Base-by-base conservation (phyloP, 2,113 vertebrate genomes). In the Nymphicus hollandicus region DNA sequence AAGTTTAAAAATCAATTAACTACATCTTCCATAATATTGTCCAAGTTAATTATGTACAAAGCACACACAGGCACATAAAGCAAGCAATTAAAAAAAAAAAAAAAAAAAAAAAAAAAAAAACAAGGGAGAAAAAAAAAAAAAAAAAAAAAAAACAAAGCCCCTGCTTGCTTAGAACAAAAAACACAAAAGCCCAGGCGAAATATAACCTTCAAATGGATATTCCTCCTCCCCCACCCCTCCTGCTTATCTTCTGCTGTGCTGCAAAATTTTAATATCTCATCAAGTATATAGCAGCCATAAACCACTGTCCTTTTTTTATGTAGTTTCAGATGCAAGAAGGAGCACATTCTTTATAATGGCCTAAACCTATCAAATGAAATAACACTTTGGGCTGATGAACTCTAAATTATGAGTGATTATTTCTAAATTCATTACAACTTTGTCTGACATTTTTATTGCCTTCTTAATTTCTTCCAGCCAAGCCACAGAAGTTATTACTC, bases 341-440 rank as follows among this genome's bases (percentile, higher is more conserved):
- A 97, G 70, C 72, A 96, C 71, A 96, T 93, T 93, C 74, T 96
- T 95, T 95, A 83, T 92, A 97, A 97, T 89, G 91, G 93, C 46
- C 78, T 96, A 97, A 97, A 93, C 90, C 37, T 95, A 94, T 86
- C 78, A 92, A 88, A 97, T 88, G 83, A 97, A 98, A 97, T 97
- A 97, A 97, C 7, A 0, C 68, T 96, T 73, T 66, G 88, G 53
- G 90, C 93, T 86, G 82, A 97, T 96, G 88, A 96, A 94, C 87
- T 95, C 90, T 97, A 96, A 98, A 97, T 97, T 96, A 96, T 43
- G 33, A 94, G 69, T 85, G 81, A 97, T 97, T 97, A 96, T 97
- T 97, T 97, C 86, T 95, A 95, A 97, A 97, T 97, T 97, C 81
- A 95, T 80, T 88, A 73, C 73, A 97, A 95, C 69, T 97, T 96